These are phyloP conservation scores for Corythaeola cristata DNA, from an alignment of 2,113 vertebrate species.

Conservation along the genomic window DNA sequence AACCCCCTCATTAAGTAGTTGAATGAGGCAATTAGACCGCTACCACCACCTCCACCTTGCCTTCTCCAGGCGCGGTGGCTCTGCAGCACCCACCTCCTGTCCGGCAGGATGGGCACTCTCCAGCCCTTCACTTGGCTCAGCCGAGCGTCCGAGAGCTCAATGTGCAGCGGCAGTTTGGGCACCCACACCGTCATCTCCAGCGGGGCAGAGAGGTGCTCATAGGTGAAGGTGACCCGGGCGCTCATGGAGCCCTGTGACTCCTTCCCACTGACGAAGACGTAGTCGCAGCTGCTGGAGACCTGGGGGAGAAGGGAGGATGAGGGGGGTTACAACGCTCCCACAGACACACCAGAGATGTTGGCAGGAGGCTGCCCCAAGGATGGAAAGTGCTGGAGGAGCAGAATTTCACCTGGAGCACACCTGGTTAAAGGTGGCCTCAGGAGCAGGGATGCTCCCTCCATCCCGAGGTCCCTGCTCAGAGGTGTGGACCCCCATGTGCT, in stretches of 20 bases:
- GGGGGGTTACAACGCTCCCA: neutral
- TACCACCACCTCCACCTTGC: neutral
- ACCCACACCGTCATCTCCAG: slow-evolving; percentile 98
- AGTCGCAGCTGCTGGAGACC: slow-evolving; percentile 98
- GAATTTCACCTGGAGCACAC: fast-evolving
- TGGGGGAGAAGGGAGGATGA: neutral
- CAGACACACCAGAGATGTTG: neutral
- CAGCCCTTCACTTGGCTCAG: slow-evolving; percentile 98
- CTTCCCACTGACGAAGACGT: slow-evolving; percentile 96
- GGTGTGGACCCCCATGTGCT: fast-evolving
- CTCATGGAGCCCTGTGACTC: slow-evolving; percentile 95
- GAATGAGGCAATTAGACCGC: neutral
- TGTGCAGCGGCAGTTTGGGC: slow-evolving; percentile 91
- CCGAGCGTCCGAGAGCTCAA: slow-evolving; percentile 87
- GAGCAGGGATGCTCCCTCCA: neutral
- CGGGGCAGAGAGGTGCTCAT: slow-evolving; percentile 89
- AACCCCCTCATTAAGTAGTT: neutral
- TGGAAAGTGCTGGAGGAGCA: neutral
- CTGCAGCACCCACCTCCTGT: slow-evolving; percentile 80
- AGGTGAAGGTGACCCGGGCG: slow-evolving; percentile 92
- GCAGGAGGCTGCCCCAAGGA: neutral
- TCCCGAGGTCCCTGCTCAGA: neutral
- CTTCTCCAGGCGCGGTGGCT: fast-evolving
- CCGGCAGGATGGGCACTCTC: slow-evolving; percentile 94
- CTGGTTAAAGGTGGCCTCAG: fast-evolving